Base-by-base conservation (phyloP, 2,888 invertebrate species). In the Rhopalosiphum nymphaeae region DNA sequence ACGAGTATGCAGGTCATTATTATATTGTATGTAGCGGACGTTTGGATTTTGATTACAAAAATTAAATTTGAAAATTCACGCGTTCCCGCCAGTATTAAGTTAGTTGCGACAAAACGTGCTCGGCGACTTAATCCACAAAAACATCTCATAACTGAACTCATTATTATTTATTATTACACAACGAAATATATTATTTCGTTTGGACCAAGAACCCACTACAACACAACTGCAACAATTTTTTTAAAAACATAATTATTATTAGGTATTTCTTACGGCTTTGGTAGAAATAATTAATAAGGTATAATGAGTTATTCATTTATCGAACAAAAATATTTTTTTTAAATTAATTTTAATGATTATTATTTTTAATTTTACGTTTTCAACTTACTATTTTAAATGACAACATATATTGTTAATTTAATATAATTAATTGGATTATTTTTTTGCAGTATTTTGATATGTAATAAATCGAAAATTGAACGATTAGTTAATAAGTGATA, bases 41-140 rank as follows among this genome's bases (percentile, higher is more conserved):
- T 36, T 67, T n/a, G 5, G n/a, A 36, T n/a, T 67, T 67, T 67
- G 67, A 67, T 67, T n/a, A 67, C n/a, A 36, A 67, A 67, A 16
- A 67, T 44, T 16, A 85, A 85, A 85, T 85, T 85, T 42, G 42
- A 26, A 85, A 85, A 85, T 85, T 85, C 85, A 85, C 44, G 44
- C 26, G 42, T 85, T 85, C 85, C 85, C 85, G 85, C 26, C 44
- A 13, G 67, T 36, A 67, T 67, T 61, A 67, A 36, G 16, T n/a
- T 67, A 67, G 67, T 67, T 67, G 67, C 13, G n/a, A n/a, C n/a
- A 7, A 67, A 67, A 67, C 67, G 67, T 67, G 67, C 67, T 67
- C 67, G n/a, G 16, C n/a, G 67, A 36, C n/a, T 36, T 67, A n/a
- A 67, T 67, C 67, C 67, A 16, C 67, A 4, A 67, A n/a, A 5